phyloP scores from a whole-genome alignment of 2,797 vertebrate genomes.

The Lateolabrax maculatus region DNA sequence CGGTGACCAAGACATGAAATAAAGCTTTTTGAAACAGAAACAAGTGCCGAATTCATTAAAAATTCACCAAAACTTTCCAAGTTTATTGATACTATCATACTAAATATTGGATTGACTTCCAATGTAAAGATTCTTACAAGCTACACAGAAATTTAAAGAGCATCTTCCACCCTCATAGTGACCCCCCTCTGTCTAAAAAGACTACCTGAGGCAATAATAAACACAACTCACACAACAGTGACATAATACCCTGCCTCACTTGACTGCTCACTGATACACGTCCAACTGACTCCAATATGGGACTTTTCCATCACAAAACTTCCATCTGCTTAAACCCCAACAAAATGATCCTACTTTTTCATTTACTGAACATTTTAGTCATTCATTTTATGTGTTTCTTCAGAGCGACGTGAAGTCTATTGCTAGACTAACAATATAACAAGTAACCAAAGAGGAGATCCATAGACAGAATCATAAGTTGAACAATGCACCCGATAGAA shows the following conservation, averaged over 20 bases:
- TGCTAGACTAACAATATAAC: background rate
- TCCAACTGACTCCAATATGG: conserved; percentile 29
- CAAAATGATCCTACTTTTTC: conserved; percentile 26
- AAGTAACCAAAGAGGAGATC: background rate
- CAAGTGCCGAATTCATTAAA: background rate
- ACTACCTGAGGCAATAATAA: conserved; percentile 23
- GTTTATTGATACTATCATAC: background rate
- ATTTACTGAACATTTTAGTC: background rate
- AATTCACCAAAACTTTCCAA: background rate
- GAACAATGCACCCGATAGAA: background rate
- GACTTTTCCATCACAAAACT: conserved; percentile 34
- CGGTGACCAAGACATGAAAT: conserved; percentile 21
- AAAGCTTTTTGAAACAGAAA: conserved; percentile 6
- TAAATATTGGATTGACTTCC: background rate
- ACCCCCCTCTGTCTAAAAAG: background rate
- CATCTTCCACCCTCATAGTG: background rate
- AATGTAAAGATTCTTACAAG: background rate
- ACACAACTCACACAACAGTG: conserved; percentile 32
- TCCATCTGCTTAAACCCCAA: conserved; percentile 14
- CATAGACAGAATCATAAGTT: background rate
- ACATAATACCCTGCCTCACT: conserved; percentile 9
- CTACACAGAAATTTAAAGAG: background rate
- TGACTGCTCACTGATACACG: conserved; percentile 29
- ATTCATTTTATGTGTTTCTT: background rate
- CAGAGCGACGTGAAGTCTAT: background rate